A percentile compares a stretch with the other conserved stretches of the same genome.
Evolutionary conservation across 2,888 invertebrate species (phyloP).

Genomic region (Tromatobia lineatoria): DNA sequence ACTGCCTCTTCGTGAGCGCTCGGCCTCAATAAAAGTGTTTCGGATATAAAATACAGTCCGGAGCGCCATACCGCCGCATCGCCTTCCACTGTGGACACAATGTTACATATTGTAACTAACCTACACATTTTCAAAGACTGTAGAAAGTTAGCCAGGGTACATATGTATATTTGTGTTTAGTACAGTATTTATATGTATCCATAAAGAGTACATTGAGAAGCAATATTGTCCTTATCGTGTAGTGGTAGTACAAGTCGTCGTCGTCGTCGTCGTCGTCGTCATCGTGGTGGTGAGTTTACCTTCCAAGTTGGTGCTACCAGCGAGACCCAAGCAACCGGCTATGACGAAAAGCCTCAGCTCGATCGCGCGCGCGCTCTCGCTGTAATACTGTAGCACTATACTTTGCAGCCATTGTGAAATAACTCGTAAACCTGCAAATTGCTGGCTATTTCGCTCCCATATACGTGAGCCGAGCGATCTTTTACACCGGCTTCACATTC

Average conservation of each 20-base stretch:
- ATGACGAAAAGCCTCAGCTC: slow-evolving; percentile 66
- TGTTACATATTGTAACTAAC: slow-evolving; percentile 59
- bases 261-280: slow-evolving; percentile 14
- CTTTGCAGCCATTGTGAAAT: slow-evolving; percentile 86
- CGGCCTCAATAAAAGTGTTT: slow-evolving; percentile 26
- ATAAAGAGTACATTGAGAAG: neutral
- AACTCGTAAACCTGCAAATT: slow-evolving; percentile 86
- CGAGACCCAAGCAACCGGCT: slow-evolving; percentile 61
- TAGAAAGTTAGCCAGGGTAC: neutral
- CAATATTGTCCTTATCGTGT: slow-evolving; percentile 6
- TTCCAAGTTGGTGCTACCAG: slow-evolving; percentile 44
- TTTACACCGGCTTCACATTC: slow-evolving; percentile 66
- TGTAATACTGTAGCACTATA: slow-evolving; percentile 82
- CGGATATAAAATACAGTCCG: slow-evolving; percentile 29
- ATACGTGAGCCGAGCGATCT: slow-evolving; percentile 68
- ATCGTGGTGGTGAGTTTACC: slow-evolving; percentile 2
- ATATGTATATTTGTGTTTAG: no score
- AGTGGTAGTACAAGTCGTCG: neutral
- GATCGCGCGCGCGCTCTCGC: slow-evolving; percentile 46
- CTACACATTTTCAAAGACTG: neutral
- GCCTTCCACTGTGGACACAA: slow-evolving; percentile 49
- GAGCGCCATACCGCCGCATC: neutral
- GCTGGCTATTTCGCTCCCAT: slow-evolving; percentile 83
- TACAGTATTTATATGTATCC: no score
- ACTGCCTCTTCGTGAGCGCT: neutral